Percentiles rank a stretch among this genome's conserved stretches.
These are phyloP conservation scores for Drosophila seclusa DNA, from an alignment of 2,888 invertebrate genomes.

Conservation along the genomic window DNA sequence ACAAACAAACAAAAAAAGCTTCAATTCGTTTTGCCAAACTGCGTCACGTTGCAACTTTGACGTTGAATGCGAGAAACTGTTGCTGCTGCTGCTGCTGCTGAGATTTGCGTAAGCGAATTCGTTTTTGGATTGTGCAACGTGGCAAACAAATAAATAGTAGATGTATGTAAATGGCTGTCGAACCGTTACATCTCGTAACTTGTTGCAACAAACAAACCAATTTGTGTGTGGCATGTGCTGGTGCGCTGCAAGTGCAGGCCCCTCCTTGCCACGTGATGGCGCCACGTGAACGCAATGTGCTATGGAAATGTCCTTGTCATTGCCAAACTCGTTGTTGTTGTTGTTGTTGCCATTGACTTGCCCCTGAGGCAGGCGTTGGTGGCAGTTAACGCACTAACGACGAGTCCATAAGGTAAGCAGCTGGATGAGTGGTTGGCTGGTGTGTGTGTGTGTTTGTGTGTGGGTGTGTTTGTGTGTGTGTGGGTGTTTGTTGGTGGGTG, in stretches of 20 bases:
- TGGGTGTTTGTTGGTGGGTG: background rate
- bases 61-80: conserved; percentile 23
- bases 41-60: conserved; percentile 76
- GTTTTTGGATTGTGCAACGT: conserved; percentile 63
- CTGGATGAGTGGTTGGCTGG: background rate
- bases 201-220: conserved; percentile 42
- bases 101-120: conserved; percentile 79
- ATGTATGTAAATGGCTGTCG: conserved; percentile 63
- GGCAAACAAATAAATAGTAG: conserved; percentile 37
- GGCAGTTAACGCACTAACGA: conserved; percentile 8
- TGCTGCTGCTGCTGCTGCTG: conserved; percentile 43
- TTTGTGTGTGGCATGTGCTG: background rate
- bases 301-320: conserved; percentile 45
- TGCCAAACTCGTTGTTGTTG: conserved; percentile 13
- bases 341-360: conserved; percentile 5
- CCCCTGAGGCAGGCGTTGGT: conserved; percentile 3
- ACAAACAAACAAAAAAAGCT: conserved; percentile 24
- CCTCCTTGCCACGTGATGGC: conserved; percentile 17
- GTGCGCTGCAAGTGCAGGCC: background rate
- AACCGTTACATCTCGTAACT: conserved; percentile 43
- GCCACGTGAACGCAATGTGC: conserved; percentile 33
- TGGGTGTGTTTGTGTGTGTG: background rate
- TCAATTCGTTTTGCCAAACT: conserved; percentile 74
- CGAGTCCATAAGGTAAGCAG: conserved; percentile 21
- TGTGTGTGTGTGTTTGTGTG: background rate